Conservation (phyloP, 2,888 invertebrate genomes). For the Dendrolimus houi region DNA sequence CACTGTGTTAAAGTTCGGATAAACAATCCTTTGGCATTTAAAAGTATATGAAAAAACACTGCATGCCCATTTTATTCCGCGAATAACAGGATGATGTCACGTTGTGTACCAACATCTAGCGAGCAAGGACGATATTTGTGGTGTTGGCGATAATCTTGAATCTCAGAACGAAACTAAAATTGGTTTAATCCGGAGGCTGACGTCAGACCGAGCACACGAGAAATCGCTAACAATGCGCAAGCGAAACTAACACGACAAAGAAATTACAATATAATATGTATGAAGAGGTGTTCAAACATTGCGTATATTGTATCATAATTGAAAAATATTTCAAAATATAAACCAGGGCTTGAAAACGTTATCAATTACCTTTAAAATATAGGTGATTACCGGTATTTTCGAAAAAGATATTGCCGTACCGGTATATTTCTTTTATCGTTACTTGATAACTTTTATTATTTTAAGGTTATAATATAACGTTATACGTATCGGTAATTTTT, state of each 20-base stretch:
- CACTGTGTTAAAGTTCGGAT: neutral
- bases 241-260: conserved; percentile 23
- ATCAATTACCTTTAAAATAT: too few relatives aligned
- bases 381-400: too few relatives aligned
- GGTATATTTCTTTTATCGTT: too few relatives aligned
- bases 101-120: conserved; percentile 44
- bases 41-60: neutral
- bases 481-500: too few relatives aligned
- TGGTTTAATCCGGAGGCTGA: conserved; percentile 39
- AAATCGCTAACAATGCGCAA: conserved; percentile 24
- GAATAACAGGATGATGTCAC: conserved; percentile 56
- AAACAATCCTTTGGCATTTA: conserved; percentile 6
- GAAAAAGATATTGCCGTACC: too few relatives aligned
- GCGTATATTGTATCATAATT: conserved; percentile 4
- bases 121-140: conserved; percentile 50
- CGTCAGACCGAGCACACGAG: conserved; percentile 39
- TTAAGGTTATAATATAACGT: too few relatives aligned
- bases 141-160: conserved; percentile 49
- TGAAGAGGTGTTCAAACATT: conserved; percentile 13
- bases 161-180: conserved; percentile 28
- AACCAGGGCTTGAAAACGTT: neutral
- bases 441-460: too few relatives aligned
- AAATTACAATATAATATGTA: conserved; percentile 17
- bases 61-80: conserved; percentile 21
- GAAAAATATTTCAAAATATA: neutral